Base-by-base conservation (phyloP, 2,888 invertebrate species). In the Leucophenga maculata region DNA sequence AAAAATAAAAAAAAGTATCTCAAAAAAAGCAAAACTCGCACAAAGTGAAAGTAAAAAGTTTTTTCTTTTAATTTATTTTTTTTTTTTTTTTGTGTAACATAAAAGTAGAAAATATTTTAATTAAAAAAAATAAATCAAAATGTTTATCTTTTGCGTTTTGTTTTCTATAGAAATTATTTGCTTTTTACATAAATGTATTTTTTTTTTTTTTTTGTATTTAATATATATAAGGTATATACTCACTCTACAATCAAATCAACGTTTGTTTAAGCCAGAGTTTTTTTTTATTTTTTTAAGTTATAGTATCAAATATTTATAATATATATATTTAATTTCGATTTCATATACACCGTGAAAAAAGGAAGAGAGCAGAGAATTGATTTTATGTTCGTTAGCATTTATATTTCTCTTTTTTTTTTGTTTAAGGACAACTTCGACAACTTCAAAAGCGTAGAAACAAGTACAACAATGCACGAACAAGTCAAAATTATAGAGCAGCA, bases 241-340 rank as follows among this genome's bases (percentile, higher is more conserved):
- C 86, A 85, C 85, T 85, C 85, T 85, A 85, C 79, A 80, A 74
- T 78, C 78, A 83, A 84, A 86, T 83, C 77, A 85, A 86, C 80
- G 81, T 82, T 82, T 78, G 8, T 32, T 39, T 39, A 81, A 85
- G 85, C 81, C 86, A 83, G 79, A 67, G 4, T 81, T 73, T 72
- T 74, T 39, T 62, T 69, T 69, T 48, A 66, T 44, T 20, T 66
- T 70, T 16, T 18, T 70, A 72, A 60, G 69, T 69, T 62, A 31
- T 66, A 59, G 48, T 60, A 71, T 65, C 67, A 68, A 50, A 67
- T 60, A 71, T 67, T 68, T 70, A 59, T 55, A 65, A 22, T 69
- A 62, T 48, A 50, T 66, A 22, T 62, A 55, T 68, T 55, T 71
- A 59, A 65, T 20, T 68, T 44, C 44, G 26, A 60, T 67, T 46